Percentiles rank a stretch among this genome's conserved stretches.
These are phyloP conservation scores for Cyanoliseus patagonus DNA, from an alignment of 2,113 vertebrate species.

Conservation along the genomic window DNA sequence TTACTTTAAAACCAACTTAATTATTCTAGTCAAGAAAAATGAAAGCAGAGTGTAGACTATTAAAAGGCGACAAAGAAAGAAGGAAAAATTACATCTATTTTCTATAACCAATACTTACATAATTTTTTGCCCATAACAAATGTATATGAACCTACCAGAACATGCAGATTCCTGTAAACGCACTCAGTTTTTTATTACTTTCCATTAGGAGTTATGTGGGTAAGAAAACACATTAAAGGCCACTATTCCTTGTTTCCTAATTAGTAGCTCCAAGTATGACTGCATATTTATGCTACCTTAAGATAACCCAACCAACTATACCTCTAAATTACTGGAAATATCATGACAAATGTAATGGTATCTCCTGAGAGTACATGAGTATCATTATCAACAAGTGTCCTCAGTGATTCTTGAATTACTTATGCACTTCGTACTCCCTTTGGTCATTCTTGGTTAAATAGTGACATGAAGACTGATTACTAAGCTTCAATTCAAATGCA, in stretches of 20 bases:
- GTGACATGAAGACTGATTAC: not conserved
- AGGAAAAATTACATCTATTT: not conserved
- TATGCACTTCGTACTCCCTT: not conserved
- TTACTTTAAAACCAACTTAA: not conserved
- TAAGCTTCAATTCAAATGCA: not conserved
- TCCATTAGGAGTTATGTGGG: not conserved
- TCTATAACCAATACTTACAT: not conserved
- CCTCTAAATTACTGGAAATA: not conserved
- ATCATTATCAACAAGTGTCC: not conserved
- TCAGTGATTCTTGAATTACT: not conserved
- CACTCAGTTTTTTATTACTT: not conserved
- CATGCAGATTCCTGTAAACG: not conserved
- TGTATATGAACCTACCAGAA: not conserved
- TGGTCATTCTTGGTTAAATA: not conserved
- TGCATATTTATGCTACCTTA: not conserved
- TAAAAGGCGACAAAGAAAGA: not conserved
- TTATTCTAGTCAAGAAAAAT: not conserved
- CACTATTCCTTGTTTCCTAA: not conserved
- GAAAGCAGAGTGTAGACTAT: not conserved
- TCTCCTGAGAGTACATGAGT: not conserved
- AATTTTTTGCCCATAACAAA: not conserved
- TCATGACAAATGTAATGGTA: not conserved
- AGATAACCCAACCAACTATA: not conserved
- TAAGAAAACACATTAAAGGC: not conserved
- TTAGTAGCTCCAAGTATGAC: not conserved